phyloP scores from a whole-genome alignment of 2,113 vertebrate genomes.

The Oncorhynchus clarkii region DNA sequence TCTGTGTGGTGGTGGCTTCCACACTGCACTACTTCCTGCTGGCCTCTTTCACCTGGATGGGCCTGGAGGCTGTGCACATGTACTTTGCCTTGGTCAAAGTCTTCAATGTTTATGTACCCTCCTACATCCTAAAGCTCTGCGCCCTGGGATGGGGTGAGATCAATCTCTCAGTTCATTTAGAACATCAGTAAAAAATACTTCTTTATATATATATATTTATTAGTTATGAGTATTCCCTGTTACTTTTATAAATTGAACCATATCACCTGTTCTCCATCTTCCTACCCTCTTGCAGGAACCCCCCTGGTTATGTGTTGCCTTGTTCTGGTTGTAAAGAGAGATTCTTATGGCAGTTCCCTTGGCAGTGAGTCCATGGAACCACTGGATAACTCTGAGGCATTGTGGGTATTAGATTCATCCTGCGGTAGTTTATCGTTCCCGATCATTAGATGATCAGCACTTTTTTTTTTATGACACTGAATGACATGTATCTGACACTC shows the following conservation, averaged over 20 bases:
- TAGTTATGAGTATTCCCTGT: no score
- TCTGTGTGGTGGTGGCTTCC: constrained; percentile 73
- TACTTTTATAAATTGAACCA: no score
- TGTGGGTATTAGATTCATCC: constrained; percentile 70
- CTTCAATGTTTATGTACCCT: constrained; percentile 85
- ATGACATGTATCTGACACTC: no score
- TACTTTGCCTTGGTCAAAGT: constrained; percentile 89
- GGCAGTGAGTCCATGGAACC: constrained; percentile 18
- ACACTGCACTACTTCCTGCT: constrained; percentile 86
- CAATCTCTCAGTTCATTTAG: no score
- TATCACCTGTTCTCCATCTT: background rate
- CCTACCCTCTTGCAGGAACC: constrained; percentile 70
- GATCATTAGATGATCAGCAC: no score
- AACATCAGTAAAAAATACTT: no score
- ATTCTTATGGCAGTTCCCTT: constrained; percentile 72
- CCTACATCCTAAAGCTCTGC: constrained; percentile 88
- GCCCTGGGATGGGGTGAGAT: constrained; percentile 85
- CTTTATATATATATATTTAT: no score
- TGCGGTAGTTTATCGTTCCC: no score
- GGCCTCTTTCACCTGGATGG: constrained; percentile 89
- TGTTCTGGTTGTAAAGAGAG: constrained; percentile 74
- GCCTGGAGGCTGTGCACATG: constrained; percentile 85
- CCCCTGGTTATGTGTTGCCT: constrained; percentile 77
- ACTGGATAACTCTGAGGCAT: constrained; percentile 60
- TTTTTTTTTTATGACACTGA: no score